Base-by-base conservation (phyloP, 2,888 invertebrate species). In the Thymelicus lineola region DNA sequence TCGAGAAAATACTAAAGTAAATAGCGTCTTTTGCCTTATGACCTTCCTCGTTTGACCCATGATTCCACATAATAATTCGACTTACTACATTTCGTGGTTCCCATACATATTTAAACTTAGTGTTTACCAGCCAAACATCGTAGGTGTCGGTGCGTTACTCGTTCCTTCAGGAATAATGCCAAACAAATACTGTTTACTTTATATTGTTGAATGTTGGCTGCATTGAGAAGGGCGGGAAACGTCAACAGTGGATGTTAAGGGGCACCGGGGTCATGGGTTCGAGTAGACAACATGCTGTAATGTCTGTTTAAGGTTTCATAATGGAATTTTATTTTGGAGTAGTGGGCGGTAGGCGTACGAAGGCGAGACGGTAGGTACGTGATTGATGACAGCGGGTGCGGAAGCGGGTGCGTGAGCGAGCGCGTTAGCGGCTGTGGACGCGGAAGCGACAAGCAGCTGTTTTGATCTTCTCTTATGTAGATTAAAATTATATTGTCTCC, bases 101-200 rank as follows among this genome's bases (percentile, higher is more conserved):
- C 60, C 67, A 67, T 60, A 60, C 42, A 5, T 57, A 15, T 65
- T 67, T 53, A 53, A 28, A 42, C 28, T 61, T 77, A 71, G 71
- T 88, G 79, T 90, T 89, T 89, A 79, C 80, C 79, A 76, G 60
- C 77, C 82, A 86, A 87, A 86, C 80, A 85, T 78, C 76, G 85
- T 83, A 89, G 90, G 90, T 90, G 90, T 87, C 83, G 85, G 85
- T 74, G 79, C 82, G 86, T 85, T 80, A 83, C 82, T 84, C 83
- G 80, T 82, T 81, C 80, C 81, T 79, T 76, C 75, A 76, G 80
- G 75, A 75, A 79, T 82, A 81, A 82, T 81, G 80, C 77, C 79
- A 76, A 80, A 79, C 77, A 81, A 78, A 81, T 78, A 59, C 78
- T 84, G 81, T 83, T 85, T 82, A 76, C 28, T 73, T 71, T 76